Evolutionary conservation across 2,888 invertebrate species (phyloP).

Genomic region (Alcis repandata): DNA sequence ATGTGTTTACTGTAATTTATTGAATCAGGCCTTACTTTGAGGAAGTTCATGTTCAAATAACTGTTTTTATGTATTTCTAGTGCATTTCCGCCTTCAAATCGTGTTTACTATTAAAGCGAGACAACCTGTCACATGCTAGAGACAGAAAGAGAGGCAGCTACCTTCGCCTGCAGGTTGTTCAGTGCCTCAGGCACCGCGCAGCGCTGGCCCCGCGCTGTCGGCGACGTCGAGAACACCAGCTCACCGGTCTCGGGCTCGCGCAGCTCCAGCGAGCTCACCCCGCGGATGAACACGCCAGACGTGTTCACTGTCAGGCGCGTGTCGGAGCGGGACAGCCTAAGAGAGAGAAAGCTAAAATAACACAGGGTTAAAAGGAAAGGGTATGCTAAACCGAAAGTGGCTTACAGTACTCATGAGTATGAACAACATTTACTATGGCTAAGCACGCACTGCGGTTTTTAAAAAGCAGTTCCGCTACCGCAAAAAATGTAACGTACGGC

Average conservation of each 20-base stretch:
- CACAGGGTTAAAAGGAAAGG: too few relatives aligned
- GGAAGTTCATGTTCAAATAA: too few relatives aligned
- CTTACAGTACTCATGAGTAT: too few relatives aligned
- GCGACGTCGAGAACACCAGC: constrained; percentile 91
- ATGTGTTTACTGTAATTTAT: too few relatives aligned
- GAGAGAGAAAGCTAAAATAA: not conserved
- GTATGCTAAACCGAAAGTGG: too few relatives aligned
- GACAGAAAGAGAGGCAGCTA: not conserved
- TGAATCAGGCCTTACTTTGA: too few relatives aligned
- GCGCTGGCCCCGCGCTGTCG: constrained; percentile 72
- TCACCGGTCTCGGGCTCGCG: constrained; percentile 88
- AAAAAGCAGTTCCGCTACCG: too few relatives aligned
- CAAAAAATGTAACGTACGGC: too few relatives aligned
- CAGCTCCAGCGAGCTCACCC: constrained; percentile 90
- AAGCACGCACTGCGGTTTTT: too few relatives aligned
- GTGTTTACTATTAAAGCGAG: not conserved
- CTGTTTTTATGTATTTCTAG: too few relatives aligned
- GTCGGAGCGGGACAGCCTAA: constrained; percentile 72
- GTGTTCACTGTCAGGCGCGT: constrained; percentile 84
- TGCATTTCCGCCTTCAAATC: not conserved
- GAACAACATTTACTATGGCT: too few relatives aligned
- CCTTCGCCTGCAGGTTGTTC: constrained; percentile 87
- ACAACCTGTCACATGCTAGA: too few relatives aligned
- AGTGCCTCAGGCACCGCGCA: constrained; percentile 89
- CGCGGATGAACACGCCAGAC: constrained; percentile 89